A percentile compares a stretch with the other conserved stretches of the same genome.
These are phyloP conservation scores for Scomberomorus guttatus DNA, from an alignment of 2,797 vertebrate species.

Conservation along the genomic window DNA sequence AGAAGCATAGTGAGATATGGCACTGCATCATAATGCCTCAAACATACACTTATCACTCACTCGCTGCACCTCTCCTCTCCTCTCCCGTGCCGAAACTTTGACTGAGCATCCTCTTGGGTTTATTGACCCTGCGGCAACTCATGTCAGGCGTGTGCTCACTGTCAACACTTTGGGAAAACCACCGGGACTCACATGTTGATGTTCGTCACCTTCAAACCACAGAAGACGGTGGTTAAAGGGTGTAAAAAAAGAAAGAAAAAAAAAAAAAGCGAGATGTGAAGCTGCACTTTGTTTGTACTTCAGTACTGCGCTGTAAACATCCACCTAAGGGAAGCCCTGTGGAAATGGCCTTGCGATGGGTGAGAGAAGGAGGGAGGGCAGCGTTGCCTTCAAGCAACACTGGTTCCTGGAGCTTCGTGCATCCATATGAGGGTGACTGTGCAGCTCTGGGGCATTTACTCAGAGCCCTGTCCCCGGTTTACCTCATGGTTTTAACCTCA, in stretches of 20 bases:
- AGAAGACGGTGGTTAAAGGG: conserved; percentile 15
- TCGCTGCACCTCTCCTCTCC: conserved; percentile 40
- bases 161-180: conserved; percentile 4
- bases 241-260: neutral
- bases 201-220: conserved; percentile 37
- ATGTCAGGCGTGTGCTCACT: conserved; percentile 13
- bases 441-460: conserved; percentile 46
- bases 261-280: conserved; percentile 15
- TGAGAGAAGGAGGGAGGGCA: neutral
- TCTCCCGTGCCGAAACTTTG: conserved; percentile 33
- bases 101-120: conserved; percentile 25
- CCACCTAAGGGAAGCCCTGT: conserved; percentile 29
- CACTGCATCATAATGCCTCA: conserved; percentile 80
- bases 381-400: conserved; percentile 30
- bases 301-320: conserved; percentile 25
- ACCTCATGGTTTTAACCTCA: conserved; percentile 37
- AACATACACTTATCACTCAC: conserved; percentile 68
- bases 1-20: conserved; percentile 82
- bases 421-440: conserved; percentile 45
- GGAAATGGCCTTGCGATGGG: conserved; percentile 10
- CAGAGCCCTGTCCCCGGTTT: conserved; percentile 39
- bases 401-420: conserved; percentile 14
- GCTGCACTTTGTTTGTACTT: conserved; percentile 29
- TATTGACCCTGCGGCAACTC: conserved; percentile 31
- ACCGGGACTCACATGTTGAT: neutral